Evolutionary conservation across 2,797 vertebrate genomes (phyloP).

Genomic region (Vespertilio murinus): DNA sequence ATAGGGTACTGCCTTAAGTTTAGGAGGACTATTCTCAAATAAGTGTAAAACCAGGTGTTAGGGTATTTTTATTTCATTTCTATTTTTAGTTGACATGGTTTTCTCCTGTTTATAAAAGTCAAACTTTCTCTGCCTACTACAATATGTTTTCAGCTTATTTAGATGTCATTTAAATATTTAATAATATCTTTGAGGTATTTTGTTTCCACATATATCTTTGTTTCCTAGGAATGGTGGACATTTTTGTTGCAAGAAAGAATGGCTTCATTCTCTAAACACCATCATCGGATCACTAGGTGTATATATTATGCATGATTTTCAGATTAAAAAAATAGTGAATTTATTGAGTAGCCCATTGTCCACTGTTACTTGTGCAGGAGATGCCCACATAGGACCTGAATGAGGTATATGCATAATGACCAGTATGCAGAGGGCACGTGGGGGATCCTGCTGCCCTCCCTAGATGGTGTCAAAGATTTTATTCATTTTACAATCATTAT

Average conservation of each 20-base stretch:
- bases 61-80: neutral
- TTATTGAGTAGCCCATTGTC: neutral
- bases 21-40: neutral
- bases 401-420: neutral
- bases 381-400: conserved; percentile 45
- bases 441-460: neutral
- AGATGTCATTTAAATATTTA: neutral
- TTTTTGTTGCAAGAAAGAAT: neutral
- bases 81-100: conserved; percentile 27
- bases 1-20: neutral
- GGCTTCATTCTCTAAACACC: conserved; percentile 1
- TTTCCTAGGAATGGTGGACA: neutral
- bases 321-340: neutral
- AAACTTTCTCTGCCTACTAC: neutral
- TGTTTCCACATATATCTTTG: neutral
- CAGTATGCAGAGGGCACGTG: conserved; percentile 55
- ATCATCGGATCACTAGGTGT: conserved; percentile 60
- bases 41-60: neutral
- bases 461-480: conserved; percentile 35
- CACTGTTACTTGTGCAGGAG: neutral
- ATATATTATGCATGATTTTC: conserved; percentile 40
- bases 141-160: neutral
- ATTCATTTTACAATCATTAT: conserved; percentile 75
- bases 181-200: neutral
- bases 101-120: conserved; percentile 43